Percentiles rank a stretch among this genome's conserved stretches.
Evolutionary conservation across 2,797 vertebrate species (phyloP).

Genomic region (Typhlichthys subterraneus): DNA sequence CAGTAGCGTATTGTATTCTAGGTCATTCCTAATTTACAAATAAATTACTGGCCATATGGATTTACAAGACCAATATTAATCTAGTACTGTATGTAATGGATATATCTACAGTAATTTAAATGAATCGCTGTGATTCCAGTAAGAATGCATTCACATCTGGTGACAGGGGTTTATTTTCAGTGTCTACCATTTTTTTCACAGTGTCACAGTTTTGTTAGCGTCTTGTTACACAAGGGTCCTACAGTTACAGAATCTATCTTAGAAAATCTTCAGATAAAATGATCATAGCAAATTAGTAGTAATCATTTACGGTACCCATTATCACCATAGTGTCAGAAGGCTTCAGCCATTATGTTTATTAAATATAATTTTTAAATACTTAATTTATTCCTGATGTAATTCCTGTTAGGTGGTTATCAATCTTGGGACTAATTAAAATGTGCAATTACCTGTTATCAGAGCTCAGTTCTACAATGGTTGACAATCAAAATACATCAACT

Average conservation of each 20-base stretch:
- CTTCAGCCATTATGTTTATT: conserved; percentile 10
- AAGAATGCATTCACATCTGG: neutral
- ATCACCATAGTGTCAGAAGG: neutral
- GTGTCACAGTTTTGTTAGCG: conserved; percentile 17
- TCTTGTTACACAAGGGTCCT: conserved; percentile 12
- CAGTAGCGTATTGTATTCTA: neutral
- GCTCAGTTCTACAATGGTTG: conserved; percentile 7
- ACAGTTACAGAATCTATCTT: neutral
- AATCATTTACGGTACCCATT: conserved; percentile 16
- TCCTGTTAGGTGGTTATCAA: neutral
- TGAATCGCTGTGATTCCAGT: conserved; percentile 3
- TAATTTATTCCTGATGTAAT: neutral
- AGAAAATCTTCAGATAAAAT: conserved; percentile 22
- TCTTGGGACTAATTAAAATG: conserved; percentile 11
- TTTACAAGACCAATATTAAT: neutral
- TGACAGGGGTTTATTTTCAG: too few species aligned
- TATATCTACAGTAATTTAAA: neutral
- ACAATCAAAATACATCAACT: neutral
- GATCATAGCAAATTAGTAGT: conserved; percentile 20
- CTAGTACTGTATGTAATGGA: neutral
- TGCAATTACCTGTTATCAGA: conserved; percentile 27
- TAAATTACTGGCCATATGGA: neutral
- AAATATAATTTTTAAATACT: conserved; percentile 3
- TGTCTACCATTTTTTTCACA: neutral
- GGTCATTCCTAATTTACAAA: neutral